Conservation (phyloP, 2,888 invertebrate species). For the Sarcophaga subvicina region DNA sequence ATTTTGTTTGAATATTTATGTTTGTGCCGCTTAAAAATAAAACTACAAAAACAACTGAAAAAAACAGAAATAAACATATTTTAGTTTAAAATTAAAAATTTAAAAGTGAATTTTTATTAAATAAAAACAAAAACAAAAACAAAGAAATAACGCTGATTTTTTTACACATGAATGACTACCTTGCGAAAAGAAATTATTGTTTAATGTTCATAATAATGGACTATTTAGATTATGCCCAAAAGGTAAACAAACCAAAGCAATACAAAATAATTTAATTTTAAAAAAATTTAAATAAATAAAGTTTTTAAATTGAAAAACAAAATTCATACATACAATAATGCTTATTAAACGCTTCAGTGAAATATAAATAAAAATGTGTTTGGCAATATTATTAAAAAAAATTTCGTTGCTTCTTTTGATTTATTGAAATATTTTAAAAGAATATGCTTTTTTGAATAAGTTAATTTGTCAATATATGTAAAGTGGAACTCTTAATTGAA, state of each 20-base stretch:
- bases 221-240: background rate
- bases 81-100: background rate
- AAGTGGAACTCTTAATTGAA: too few relatives aligned
- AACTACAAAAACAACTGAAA: background rate
- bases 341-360: too few relatives aligned
- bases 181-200: background rate
- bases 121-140: background rate
- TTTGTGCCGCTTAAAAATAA: background rate
- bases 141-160: background rate
- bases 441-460: too few relatives aligned
- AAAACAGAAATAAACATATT: background rate
- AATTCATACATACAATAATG: too few relatives aligned
- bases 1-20: constrained; percentile 18
- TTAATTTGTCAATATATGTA: too few relatives aligned
- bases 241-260: background rate
- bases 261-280: too few relatives aligned
- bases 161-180: background rate
- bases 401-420: too few relatives aligned
- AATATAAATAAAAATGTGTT: too few relatives aligned
- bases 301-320: too few relatives aligned
- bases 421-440: too few relatives aligned
- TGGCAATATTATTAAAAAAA: too few relatives aligned
- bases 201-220: background rate
- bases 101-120: background rate
- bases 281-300: background rate